Conservation (phyloP, 2,113 vertebrate species). For the Genyomyrus donnyi region DNA sequence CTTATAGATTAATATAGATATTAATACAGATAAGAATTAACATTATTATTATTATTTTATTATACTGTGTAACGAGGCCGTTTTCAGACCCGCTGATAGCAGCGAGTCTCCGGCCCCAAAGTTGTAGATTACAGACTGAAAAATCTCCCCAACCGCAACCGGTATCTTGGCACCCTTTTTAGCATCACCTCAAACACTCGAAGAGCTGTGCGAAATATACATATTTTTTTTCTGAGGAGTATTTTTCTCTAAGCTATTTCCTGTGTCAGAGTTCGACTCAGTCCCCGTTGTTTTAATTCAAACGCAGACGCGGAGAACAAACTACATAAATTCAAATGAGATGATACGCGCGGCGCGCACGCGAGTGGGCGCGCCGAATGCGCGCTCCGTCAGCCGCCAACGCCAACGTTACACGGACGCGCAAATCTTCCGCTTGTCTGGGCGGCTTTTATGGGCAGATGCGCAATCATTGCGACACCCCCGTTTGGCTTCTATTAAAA, state of each 20-base stretch:
- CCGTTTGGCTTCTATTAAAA: not conserved
- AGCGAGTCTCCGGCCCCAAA: not conserved
- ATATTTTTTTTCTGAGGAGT: not conserved
- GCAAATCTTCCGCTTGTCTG: not conserved
- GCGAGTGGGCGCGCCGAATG: not conserved
- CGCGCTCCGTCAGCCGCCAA: not conserved
- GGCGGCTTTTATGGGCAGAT: not conserved
- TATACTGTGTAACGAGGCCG: slow-evolving; percentile 2
- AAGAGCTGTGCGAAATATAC: not conserved
- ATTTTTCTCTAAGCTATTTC: slow-evolving; percentile 16
- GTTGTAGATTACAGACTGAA: not conserved
- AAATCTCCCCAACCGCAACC: not conserved
- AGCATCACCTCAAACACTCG: not conserved
- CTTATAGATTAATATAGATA: slow-evolving; percentile 21
- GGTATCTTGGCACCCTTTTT: not conserved
- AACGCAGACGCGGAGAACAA: slow-evolving; percentile 17
- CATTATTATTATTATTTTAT: slow-evolving; percentile 12
- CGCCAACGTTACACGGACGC: not conserved
- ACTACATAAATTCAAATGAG: slow-evolving; percentile 31
- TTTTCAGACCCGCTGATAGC: not conserved
- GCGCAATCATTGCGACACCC: not conserved
- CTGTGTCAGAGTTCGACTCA: slow-evolving; percentile 22
- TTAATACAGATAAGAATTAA: slow-evolving; percentile 14
- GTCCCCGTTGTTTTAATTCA: slow-evolving; percentile 16
- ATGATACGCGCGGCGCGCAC: not conserved